These are phyloP conservation scores for Ophion slaviceki DNA, from an alignment of 2,888 invertebrate genomes.

Conservation along the genomic window DNA sequence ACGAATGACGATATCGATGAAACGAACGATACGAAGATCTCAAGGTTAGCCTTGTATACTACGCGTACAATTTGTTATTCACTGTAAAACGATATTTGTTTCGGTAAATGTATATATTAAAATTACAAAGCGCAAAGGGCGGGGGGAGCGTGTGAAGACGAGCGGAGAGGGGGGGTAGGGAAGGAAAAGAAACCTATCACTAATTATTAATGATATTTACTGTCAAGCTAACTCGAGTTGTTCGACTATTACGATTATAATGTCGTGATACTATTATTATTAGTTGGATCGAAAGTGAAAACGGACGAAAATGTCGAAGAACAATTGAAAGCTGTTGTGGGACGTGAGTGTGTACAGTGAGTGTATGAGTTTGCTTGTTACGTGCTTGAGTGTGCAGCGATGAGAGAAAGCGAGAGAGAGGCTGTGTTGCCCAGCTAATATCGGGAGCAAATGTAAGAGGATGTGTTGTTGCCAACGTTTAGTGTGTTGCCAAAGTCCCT, in stretches of 20 bases:
- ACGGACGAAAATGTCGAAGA: constrained; percentile 32
- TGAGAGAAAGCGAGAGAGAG: constrained; percentile 62
- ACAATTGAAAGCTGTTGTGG: constrained; percentile 57
- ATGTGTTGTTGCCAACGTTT: constrained; percentile 81
- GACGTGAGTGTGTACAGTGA: constrained; percentile 59
- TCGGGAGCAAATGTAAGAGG: constrained; percentile 68
- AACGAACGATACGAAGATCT: constrained; percentile 71
- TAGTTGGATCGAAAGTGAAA: constrained; percentile 59
- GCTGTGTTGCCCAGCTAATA: constrained; percentile 76
- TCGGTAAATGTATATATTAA: constrained; percentile 72
- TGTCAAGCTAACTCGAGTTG: constrained; percentile 60
- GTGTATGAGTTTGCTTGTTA: constrained; percentile 38
- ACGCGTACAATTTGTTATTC: constrained; percentile 79
- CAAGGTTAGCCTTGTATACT: constrained; percentile 75
- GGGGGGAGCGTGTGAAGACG: constrained; percentile 2
- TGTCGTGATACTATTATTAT: constrained; percentile 65
- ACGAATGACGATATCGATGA: constrained; percentile 33
- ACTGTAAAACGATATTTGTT: constrained; percentile 73
- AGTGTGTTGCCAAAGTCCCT: constrained; percentile 81
- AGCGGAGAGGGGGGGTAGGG: background rate
- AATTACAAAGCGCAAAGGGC: background rate
- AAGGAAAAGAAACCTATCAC: constrained; percentile 59
- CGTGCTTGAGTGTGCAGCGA: constrained; percentile 43
- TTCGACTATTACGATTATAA: constrained; percentile 65
- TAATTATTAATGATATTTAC: constrained; percentile 72